A percentile compares a stretch with the other conserved stretches of the same genome.
These are phyloP conservation scores for Acanthurus leucopareius DNA, from an alignment of 2,797 vertebrate species.

Conservation along the genomic window DNA sequence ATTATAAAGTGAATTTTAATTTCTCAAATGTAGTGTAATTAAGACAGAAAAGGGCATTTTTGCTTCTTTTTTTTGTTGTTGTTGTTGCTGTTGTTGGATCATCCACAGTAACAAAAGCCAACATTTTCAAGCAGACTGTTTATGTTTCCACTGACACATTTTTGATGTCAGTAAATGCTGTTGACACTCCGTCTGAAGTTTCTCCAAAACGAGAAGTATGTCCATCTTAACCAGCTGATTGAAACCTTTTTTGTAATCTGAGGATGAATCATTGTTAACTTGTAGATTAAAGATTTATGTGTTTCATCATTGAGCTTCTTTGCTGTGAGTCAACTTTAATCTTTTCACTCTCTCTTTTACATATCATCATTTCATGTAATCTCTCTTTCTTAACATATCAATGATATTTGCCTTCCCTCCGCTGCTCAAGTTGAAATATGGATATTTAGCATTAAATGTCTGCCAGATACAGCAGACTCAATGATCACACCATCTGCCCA, in stretches of 20 bases:
- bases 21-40: slow-evolving; percentile 8
- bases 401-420: not conserved
- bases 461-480: slow-evolving; percentile 13
- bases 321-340: not conserved
- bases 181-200: not conserved
- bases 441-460: not conserved
- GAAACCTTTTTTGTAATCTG: not conserved
- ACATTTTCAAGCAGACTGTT: not conserved
- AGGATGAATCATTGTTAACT: not conserved
- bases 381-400: not conserved
- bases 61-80: not conserved
- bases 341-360: not conserved
- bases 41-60: not conserved
- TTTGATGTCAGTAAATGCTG: not conserved
- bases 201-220: not conserved
- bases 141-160: not conserved
- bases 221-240: not conserved
- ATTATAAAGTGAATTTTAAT: slow-evolving; percentile 9
- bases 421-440: not conserved
- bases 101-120: not conserved
- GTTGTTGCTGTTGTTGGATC: not conserved
- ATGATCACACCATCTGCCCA: slow-evolving; percentile 25
- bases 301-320: not conserved
- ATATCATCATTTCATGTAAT: not conserved
- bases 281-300: not conserved